phyloP scores from a whole-genome alignment of 1,140 invertebrate species.

The Ceratina japonica region DNA sequence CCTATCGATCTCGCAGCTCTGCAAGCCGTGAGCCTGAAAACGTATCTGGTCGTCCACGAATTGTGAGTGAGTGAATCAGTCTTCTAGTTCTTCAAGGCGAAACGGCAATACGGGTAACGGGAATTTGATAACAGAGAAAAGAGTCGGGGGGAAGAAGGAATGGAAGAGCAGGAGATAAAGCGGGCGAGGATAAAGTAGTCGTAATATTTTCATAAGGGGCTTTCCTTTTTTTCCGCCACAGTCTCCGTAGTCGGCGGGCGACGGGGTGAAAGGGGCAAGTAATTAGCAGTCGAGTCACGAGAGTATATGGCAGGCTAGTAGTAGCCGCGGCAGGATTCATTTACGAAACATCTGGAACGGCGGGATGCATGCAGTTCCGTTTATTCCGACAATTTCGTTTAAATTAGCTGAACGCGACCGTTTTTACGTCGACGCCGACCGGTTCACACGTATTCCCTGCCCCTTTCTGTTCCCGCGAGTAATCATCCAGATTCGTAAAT shows the following conservation, averaged over 20 bases:
- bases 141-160: neutral
- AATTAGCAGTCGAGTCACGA: constrained; percentile 58
- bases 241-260: constrained; percentile 1
- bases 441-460: constrained; percentile 72
- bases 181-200: neutral
- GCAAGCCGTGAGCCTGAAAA: neutral
- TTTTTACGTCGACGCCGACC: constrained; percentile 74
- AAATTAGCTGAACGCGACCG: constrained; percentile 74
- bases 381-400: constrained; percentile 77
- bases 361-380: constrained; percentile 77
- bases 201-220: constrained; percentile 53
- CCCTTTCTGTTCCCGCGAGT: constrained; percentile 57
- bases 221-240: constrained; percentile 31
- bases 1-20: neutral
- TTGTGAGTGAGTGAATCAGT: constrained; percentile 9
- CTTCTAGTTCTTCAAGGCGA: neutral
- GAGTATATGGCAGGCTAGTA: constrained; percentile 46
- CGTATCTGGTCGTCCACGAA: neutral
- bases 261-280: constrained; percentile 27
- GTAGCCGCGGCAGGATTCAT: constrained; percentile 66
- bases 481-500: constrained; percentile 67
- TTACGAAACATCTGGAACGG: constrained; percentile 75
- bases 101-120: neutral
- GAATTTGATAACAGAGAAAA: constrained; percentile 16
- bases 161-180: neutral